These are phyloP conservation scores for Diarsia brunnea DNA, from an alignment of 2,888 invertebrate genomes.

Conservation along the genomic window DNA sequence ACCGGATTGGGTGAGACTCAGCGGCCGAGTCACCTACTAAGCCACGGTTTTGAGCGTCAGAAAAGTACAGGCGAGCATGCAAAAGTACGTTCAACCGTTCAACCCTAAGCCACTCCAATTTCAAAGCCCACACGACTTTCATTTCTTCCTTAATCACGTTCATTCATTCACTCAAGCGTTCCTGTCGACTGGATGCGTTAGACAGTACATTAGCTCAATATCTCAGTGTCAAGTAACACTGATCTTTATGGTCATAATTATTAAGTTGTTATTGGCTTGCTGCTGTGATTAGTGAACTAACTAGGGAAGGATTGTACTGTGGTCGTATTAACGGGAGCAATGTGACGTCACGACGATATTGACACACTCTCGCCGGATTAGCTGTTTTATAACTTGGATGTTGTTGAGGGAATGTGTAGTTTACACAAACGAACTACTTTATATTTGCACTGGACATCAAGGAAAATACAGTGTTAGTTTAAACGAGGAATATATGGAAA, in stretches of 20 bases:
- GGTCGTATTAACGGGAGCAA: conserved; percentile 37
- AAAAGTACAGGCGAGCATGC: background rate
- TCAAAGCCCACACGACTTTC: background rate
- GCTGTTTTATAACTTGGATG: conserved; percentile 50
- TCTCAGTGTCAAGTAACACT: background rate
- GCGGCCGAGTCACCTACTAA: too few relatives aligned
- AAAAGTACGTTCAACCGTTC: too few relatives aligned
- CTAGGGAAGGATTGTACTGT: background rate
- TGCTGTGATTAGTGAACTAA: background rate
- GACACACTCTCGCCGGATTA: conserved; percentile 40
- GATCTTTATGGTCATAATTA: too few relatives aligned
- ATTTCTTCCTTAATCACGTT: conserved; percentile 17
- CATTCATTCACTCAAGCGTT: conserved; percentile 24
- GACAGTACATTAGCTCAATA: conserved; percentile 44
- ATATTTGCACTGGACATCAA: too few relatives aligned
- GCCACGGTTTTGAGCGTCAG: background rate
- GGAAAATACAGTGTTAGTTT: too few relatives aligned
- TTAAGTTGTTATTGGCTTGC: too few relatives aligned
- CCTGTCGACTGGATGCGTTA: conserved; percentile 5
- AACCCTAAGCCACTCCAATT: conserved; percentile 1
- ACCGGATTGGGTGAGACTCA: too few relatives aligned
- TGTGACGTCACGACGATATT: conserved; percentile 55
- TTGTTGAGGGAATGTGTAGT: background rate
- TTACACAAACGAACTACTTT: too few relatives aligned
- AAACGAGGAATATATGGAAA: too few relatives aligned